Base-by-base conservation (phyloP, 2,797 vertebrate species). In the Sebastes hubbsi region DNA sequence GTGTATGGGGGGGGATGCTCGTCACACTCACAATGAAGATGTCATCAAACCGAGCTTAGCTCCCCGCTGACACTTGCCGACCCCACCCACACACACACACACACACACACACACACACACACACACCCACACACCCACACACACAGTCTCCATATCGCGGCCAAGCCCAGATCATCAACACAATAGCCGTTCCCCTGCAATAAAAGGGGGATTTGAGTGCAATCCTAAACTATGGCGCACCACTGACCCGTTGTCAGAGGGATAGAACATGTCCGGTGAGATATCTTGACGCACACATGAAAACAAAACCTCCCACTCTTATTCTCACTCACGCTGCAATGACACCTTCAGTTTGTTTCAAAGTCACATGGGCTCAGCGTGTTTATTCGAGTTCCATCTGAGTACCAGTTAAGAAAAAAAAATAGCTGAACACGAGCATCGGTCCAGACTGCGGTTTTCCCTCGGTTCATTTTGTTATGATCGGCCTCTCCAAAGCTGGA, bases 11-110 rank as follows among this genome's bases (percentile, higher is more conserved):
- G 24, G n/a, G 16, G 54, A 18, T 61, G 62, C 59, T 65, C 55
- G 80, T 87, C 85, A 87, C 64, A 64, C 72, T 71, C 66, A 88
- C 87, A 93, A 86, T 91, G 88, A 89, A 93, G 87, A 93, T 90
- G 89, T 91, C 90, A 90, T 84, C 49, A 62, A 75, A 83, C 42
- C 10, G 8, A 49, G 52, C 64, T 82, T 75, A 76, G 76, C 75
- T 72, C 81, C 80, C 59, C 42, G 11, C 58, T 36, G 38, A 78
- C 59, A 61, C 62, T 70, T n/a, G 64, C 64, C 64, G 58, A 72
- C 75, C 61, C 77, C 78, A 74, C 83, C 84, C 60, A 68, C 29
- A 72, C 46, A 58, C 82, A 86, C 27, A 27, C 27, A 1, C 36
- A 34, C 34, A 34, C 34, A 30, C 29, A 30, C 62, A 77, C 38